Evolutionary conservation across 2,797 vertebrate genomes (phyloP).

Genomic region (Chloroceryle inda): DNA sequence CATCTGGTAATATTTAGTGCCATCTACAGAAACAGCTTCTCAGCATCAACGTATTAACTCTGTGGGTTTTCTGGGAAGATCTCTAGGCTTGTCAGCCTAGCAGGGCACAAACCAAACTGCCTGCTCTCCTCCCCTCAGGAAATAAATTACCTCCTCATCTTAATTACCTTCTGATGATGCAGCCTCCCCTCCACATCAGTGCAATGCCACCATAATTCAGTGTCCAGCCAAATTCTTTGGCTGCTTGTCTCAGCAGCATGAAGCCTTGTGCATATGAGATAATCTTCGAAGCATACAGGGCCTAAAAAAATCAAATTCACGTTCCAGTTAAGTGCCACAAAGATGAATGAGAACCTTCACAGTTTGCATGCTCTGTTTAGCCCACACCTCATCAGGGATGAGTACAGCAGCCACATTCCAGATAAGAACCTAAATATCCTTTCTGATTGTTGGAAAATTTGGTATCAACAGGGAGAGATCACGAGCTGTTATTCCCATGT

Average conservation of each 20-base stretch:
- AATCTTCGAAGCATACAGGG: slow-evolving; percentile 97
- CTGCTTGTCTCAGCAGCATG: slow-evolving; percentile 95
- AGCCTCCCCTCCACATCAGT: slow-evolving; percentile 98
- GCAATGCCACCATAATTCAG: slow-evolving; percentile 97
- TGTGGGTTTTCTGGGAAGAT: not conserved
- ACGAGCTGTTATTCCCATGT: not conserved
- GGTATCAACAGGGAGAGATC: not conserved
- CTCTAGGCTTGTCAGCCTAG: not conserved
- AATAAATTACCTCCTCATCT: not conserved
- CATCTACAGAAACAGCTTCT: not conserved
- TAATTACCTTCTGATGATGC: slow-evolving; percentile 94
- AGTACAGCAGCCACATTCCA: not conserved
- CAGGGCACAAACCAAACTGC: not conserved
- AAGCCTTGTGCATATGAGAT: slow-evolving; percentile 98
- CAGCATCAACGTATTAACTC: not conserved
- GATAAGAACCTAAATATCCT: not conserved
- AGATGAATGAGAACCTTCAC: not conserved
- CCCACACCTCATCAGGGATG: not conserved
- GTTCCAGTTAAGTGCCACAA: not conserved
- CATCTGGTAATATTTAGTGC: not conserved
- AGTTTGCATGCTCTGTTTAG: not conserved
- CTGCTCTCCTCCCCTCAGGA: not conserved
- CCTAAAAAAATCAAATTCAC: slow-evolving; percentile 77
- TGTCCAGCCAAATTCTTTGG: slow-evolving; percentile 92
- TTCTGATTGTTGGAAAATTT: not conserved